phyloP scores from a whole-genome alignment of 2,113 vertebrate genomes.

The Phylloscopus trochilus region DNA sequence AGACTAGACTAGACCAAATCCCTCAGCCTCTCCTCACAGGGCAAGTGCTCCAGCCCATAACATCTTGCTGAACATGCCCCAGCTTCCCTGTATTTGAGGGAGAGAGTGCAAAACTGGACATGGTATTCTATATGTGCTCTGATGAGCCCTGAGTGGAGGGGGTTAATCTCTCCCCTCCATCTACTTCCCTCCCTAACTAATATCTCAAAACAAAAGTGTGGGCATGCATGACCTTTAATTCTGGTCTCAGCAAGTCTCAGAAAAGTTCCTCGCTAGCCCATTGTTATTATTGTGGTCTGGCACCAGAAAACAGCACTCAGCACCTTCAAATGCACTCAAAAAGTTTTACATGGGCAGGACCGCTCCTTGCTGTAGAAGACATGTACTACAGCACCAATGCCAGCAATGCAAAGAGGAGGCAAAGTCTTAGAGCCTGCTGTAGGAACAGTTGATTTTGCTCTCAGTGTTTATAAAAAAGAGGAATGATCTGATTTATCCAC shows the following conservation, averaged over 20 bases:
- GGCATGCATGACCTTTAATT: not conserved
- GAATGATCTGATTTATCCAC: conserved; percentile 7
- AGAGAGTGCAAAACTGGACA: not conserved
- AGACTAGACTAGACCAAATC: not conserved
- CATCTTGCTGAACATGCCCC: not conserved
- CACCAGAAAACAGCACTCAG: not conserved
- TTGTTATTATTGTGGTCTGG: not conserved
- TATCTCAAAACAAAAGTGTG: not conserved
- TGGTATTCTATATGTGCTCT: not conserved
- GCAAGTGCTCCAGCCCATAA: not conserved
- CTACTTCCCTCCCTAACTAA: not conserved
- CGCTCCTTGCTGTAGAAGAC: not conserved
- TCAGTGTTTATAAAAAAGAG: not conserved
- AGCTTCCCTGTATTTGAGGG: not conserved
- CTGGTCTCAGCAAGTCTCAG: not conserved
- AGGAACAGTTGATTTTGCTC: not conserved
- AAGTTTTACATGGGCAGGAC: not conserved
- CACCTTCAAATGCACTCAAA: not conserved
- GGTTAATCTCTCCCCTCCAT: not conserved
- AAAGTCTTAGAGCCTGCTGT: not conserved
- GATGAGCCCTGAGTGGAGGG: not conserved
- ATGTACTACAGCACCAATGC: accelerated
- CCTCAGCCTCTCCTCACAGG: not conserved
- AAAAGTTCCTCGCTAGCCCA: not conserved
- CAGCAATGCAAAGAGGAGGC: not conserved